Percentiles rank a stretch among this genome's conserved stretches.
Conservation (phyloP, 2,113 vertebrate species). For the Plectropomus leopardus region DNA sequence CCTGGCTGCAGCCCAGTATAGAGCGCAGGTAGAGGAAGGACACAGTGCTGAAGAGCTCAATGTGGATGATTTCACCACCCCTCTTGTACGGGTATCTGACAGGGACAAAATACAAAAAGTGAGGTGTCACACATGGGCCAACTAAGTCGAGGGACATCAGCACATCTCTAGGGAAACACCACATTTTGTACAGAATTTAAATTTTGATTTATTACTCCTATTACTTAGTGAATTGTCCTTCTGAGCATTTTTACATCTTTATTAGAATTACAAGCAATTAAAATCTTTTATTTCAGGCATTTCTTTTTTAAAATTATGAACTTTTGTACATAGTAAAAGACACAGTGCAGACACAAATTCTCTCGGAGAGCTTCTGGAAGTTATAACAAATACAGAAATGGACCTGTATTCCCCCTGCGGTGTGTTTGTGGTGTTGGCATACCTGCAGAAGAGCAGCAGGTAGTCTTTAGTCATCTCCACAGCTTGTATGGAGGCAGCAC, state of each 20-base stretch:
- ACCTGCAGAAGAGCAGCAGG: conserved; percentile 83
- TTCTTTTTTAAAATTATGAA: too few relatives aligned
- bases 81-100: conserved; percentile 77
- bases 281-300: background rate
- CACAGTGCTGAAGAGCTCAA: conserved; percentile 70
- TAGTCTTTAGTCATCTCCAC: conserved; percentile 79
- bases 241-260: background rate
- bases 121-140: background rate
- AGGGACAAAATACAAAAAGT: background rate
- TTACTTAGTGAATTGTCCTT: background rate
- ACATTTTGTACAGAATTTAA: background rate
- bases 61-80: conserved; percentile 69
- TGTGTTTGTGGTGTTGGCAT: background rate
- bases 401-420: background rate
- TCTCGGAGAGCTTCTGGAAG: background rate
- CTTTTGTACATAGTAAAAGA: background rate
- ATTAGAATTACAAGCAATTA: background rate
- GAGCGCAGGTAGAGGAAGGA: conserved; percentile 74
- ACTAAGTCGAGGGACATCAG: background rate
- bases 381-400: background rate
- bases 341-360: too few relatives aligned
- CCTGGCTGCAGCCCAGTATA: conserved; percentile 77
- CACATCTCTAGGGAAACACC: too few relatives aligned
- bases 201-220: too few relatives aligned
- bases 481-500: conserved; percentile 64